Conservation (phyloP, 2,113 vertebrate genomes). For the Megaleporinus macrocephalus region DNA sequence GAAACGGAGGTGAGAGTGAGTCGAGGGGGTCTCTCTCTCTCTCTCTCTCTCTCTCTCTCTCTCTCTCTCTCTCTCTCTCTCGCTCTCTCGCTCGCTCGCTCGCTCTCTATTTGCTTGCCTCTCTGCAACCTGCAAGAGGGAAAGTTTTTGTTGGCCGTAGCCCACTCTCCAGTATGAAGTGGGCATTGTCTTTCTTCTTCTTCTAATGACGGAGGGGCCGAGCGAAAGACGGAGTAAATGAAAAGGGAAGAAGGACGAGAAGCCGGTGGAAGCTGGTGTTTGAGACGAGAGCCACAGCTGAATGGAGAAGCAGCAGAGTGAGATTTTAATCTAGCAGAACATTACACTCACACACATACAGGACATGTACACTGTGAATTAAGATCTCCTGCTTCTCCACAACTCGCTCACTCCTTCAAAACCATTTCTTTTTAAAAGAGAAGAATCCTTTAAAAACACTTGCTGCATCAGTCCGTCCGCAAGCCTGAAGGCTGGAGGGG, state of each 20-base stretch:
- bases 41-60: constrained; percentile 27
- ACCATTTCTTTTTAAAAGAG: not conserved
- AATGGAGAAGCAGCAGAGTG: not conserved
- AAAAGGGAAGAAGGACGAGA: not conserved
- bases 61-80: constrained; percentile 20
- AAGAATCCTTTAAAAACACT: constrained; percentile 21
- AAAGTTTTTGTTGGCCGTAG: constrained; percentile 44
- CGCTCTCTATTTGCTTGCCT: constrained; percentile 20
- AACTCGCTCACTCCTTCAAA: not conserved
- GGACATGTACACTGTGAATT: not conserved
- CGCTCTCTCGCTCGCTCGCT: constrained; percentile 14
- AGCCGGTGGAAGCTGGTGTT: constrained; percentile 14
- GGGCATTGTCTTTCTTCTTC: constrained; percentile 56
- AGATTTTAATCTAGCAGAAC: not conserved
- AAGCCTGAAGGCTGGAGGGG: constrained; percentile 37
- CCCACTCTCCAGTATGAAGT: constrained; percentile 50
- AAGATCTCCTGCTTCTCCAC: too few relatives aligned
- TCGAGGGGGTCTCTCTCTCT: constrained; percentile 25
- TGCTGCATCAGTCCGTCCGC: constrained; percentile 11
- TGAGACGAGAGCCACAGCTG: not conserved
- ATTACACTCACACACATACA: not conserved
- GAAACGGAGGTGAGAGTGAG: constrained; percentile 46
- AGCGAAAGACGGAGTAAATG: constrained; percentile 38
- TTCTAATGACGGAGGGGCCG: constrained; percentile 36
- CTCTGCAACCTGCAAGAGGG: constrained; percentile 48